Evolutionary conservation across 2,113 vertebrate species (phyloP).

Genomic region (Protobothrops mucrosquamatus): DNA sequence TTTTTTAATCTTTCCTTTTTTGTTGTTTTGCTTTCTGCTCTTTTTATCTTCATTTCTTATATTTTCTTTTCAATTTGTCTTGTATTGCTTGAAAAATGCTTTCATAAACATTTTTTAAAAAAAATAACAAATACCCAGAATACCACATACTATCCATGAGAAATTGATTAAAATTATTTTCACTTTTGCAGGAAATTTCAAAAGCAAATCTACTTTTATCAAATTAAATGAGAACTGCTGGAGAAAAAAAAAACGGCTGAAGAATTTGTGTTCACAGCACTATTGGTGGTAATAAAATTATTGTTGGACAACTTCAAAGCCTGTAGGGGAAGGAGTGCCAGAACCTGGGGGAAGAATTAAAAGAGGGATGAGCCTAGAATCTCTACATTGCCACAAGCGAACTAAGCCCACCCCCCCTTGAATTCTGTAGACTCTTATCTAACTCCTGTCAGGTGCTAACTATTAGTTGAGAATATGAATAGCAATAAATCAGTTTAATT

Average conservation of each 20-base stretch:
- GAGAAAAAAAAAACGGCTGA: not conserved
- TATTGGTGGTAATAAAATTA: not conserved
- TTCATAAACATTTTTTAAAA: not conserved
- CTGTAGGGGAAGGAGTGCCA: not conserved
- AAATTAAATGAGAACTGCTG: not conserved
- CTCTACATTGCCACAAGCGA: not conserved
- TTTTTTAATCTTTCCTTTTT: not conserved
- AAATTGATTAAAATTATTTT: not conserved
- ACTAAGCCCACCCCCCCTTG: not conserved
- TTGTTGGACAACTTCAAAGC: not conserved
- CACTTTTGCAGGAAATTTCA: not conserved
- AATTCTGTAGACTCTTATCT: not conserved
- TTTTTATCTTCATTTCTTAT: not conserved
- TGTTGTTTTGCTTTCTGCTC: not conserved
- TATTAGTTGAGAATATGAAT: not conserved
- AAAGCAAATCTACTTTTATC: not conserved
- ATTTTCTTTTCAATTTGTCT: not conserved
- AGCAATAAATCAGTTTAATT: not conserved
- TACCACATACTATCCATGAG: not conserved
- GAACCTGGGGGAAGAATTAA: not conserved
- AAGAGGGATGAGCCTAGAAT: not conserved
- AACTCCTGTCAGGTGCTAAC: not conserved
- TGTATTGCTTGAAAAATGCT: not conserved
- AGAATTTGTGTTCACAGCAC: not conserved
- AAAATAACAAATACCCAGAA: not conserved